These are phyloP conservation scores for Tortrix viridana DNA, from an alignment of 2,888 invertebrate genomes.

Conservation along the genomic window DNA sequence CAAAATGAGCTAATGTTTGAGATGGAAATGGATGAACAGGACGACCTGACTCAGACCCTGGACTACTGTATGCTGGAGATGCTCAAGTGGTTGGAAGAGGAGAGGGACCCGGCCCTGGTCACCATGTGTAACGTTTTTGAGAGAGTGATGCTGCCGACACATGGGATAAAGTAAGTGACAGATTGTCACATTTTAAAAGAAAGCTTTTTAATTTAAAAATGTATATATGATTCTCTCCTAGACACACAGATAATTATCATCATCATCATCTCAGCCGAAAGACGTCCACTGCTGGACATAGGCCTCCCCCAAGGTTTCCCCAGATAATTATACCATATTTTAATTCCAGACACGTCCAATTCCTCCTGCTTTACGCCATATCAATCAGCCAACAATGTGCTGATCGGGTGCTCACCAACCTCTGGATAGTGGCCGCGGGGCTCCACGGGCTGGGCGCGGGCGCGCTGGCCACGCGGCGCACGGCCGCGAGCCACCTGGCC, in stretches of 20 bases:
- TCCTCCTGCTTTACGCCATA: constrained; percentile 76
- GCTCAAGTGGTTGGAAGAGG: constrained; percentile 87
- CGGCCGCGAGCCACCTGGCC: constrained; percentile 73
- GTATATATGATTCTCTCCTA: background rate
- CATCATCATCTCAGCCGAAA: no score
- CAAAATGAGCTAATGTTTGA: constrained; percentile 78
- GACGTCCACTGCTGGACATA: no score
- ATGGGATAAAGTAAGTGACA: constrained; percentile 85
- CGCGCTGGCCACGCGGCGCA: constrained; percentile 66
- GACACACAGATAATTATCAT: no score
- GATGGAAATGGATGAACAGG: constrained; percentile 82
- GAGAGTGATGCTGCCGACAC: constrained; percentile 91
- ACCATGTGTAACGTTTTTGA: constrained; percentile 89
- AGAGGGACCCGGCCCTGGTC: constrained; percentile 85
- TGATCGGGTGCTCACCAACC: constrained; percentile 63
- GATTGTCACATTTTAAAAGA: background rate
- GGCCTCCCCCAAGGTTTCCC: no score
- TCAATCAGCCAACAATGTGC: constrained; percentile 78
- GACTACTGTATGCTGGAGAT: constrained; percentile 91
- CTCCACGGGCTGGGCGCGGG: constrained; percentile 66
- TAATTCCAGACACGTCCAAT: constrained; percentile 76
- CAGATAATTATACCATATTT: background rate
- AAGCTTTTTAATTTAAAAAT: background rate
- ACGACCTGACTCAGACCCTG: constrained; percentile 80
- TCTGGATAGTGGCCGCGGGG: constrained; percentile 75